phyloP scores from a whole-genome alignment of 2,888 invertebrate species.

The Temnothorax ravouxi region DNA sequence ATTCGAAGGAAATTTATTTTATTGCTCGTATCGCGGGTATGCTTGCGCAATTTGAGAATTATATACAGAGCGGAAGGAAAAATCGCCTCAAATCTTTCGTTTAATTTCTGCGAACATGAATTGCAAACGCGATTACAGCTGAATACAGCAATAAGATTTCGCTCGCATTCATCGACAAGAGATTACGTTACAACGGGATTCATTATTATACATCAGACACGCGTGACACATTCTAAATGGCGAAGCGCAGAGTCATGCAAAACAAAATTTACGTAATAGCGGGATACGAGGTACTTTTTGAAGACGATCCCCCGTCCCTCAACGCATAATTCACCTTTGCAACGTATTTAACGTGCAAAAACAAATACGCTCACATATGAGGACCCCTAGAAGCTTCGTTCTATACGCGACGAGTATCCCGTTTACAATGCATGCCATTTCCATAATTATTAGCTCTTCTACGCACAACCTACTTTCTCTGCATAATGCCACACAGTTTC shows the following conservation, averaged over 20 bases:
- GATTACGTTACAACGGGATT: constrained; percentile 2
- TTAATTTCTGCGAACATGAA: constrained; percentile 6
- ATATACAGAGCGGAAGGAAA: neutral
- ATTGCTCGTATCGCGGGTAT: neutral
- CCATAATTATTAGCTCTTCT: constrained; percentile 54
- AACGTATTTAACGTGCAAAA: constrained; percentile 28
- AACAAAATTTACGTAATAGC: neutral
- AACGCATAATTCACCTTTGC: neutral
- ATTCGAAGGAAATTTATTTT: constrained; percentile 31
- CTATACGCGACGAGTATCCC: neutral
- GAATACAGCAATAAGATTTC: neutral
- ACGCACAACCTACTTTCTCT: constrained; percentile 30
- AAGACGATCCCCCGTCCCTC: neutral
- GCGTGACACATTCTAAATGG: neutral
- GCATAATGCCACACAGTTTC: constrained; percentile 40
- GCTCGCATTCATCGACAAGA: constrained; percentile 5
- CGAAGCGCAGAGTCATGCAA: neutral
- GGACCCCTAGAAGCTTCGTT: neutral
- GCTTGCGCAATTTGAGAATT: constrained; percentile 17
- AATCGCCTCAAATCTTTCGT: neutral
- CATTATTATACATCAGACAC: neutral
- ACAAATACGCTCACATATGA: constrained; percentile 6
- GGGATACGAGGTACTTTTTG: neutral
- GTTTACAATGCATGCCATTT: constrained; percentile 33
- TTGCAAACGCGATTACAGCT: neutral